Conservation (phyloP, 2,888 invertebrate genomes). For the Argyra leucocephala region DNA sequence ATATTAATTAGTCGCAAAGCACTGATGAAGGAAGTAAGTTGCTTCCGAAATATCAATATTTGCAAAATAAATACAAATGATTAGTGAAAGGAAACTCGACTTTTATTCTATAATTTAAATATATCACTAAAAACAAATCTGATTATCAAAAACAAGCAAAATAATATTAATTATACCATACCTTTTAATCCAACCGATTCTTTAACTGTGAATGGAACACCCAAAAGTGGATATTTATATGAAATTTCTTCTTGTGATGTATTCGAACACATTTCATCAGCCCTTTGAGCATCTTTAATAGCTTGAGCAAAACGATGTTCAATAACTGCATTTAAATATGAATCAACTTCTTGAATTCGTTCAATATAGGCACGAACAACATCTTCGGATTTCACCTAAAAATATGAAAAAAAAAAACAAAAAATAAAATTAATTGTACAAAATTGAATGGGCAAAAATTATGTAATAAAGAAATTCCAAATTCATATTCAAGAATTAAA, state of each 20-base stretch:
- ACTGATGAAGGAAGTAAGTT: too few relatives aligned
- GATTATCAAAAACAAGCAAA: too few relatives aligned
- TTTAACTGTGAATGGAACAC: conserved; percentile 74
- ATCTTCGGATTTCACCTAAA: conserved; percentile 52
- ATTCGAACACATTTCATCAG: conserved; percentile 45
- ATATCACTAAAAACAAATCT: too few relatives aligned
- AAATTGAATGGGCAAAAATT: too few relatives aligned
- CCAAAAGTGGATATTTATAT: conserved; percentile 57
- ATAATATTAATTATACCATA: too few relatives aligned
- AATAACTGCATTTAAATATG: conserved; percentile 59
- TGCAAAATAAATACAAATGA: too few relatives aligned
- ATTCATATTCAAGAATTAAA: too few relatives aligned
- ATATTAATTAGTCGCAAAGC: too few relatives aligned
- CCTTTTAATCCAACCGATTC: conserved; percentile 68
- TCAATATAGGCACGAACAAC: conserved; percentile 53
- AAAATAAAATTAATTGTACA: background rate
- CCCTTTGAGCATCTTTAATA: conserved; percentile 51
- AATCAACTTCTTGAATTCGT: conserved; percentile 57
- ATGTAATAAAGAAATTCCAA: too few relatives aligned
- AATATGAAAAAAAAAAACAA: conserved; percentile 16
- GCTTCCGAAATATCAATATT: too few relatives aligned
- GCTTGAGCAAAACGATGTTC: conserved; percentile 56
- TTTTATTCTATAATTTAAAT: too few relatives aligned
- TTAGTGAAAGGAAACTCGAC: too few relatives aligned
- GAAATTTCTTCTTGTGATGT: conserved; percentile 36